These are phyloP conservation scores for Alectoris magna DNA, from an alignment of 2,797 vertebrate genomes.

Conservation along the genomic window DNA sequence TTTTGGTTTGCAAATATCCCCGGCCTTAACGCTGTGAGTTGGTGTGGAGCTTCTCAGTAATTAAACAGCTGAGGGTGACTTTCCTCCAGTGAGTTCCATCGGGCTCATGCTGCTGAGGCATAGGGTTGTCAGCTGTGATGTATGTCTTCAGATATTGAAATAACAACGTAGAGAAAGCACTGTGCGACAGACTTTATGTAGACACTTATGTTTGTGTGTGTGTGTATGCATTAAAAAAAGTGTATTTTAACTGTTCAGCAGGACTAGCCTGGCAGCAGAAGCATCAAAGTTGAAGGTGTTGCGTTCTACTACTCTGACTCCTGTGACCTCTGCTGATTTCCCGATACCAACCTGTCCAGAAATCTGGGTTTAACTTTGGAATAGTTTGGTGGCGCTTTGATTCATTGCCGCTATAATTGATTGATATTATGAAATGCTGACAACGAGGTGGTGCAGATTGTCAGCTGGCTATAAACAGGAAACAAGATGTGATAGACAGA, in stretches of 20 bases:
- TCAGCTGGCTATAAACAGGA: conserved; percentile 1
- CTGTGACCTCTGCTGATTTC: background rate
- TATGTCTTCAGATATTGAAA: background rate
- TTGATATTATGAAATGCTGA: background rate
- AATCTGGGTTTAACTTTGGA: background rate
- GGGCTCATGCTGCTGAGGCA: background rate
- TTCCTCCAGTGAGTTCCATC: background rate
- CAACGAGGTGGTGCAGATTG: background rate
- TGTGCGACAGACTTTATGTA: background rate
- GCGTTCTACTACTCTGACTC: background rate
- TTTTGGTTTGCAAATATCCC: background rate
- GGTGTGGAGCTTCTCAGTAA: background rate
- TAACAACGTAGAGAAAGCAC: background rate
- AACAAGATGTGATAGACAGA: background rate
- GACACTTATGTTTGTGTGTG: background rate
- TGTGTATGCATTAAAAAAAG: background rate
- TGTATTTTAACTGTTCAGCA: background rate
- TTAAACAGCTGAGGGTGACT: background rate
- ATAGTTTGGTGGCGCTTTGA: background rate
- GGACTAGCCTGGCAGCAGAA: background rate
- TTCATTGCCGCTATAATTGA: background rate
- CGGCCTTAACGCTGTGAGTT: background rate
- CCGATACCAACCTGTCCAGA: background rate
- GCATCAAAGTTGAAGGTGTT: background rate
- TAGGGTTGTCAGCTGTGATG: background rate